phyloP scores from a whole-genome alignment of 1,140 invertebrate genomes.

The Saccostrea glomerata region DNA sequence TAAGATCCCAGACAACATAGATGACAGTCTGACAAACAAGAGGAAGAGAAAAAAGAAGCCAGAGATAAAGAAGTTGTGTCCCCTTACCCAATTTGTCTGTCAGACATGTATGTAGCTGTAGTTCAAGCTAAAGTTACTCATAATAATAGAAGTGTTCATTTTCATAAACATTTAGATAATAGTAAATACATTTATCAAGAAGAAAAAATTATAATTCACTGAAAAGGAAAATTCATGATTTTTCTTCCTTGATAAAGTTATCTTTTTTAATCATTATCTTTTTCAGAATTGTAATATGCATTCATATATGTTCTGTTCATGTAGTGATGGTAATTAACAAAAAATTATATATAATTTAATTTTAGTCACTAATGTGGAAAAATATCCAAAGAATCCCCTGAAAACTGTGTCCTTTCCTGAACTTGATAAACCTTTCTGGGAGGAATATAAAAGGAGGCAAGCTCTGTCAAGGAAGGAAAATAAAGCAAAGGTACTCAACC shows the following conservation, averaged over 20 bases:
- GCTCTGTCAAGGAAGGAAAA: slow-evolving; percentile 12
- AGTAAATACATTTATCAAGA: too few relatives aligned
- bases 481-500: slow-evolving; percentile 10
- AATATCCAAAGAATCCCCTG: slow-evolving; percentile 71
- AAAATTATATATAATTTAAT: too few relatives aligned
- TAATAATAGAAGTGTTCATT: too few relatives aligned
- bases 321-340: too few relatives aligned
- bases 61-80: slow-evolving; percentile 40
- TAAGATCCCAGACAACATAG: slow-evolving; percentile 60
- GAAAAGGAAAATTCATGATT: too few relatives aligned
- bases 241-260: too few relatives aligned
- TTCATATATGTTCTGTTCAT: too few relatives aligned
- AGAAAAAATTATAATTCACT: too few relatives aligned
- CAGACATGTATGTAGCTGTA: slow-evolving; percentile 57
- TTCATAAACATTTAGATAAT: too few relatives aligned
- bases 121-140: too few relatives aligned
- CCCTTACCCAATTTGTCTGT: slow-evolving; percentile 57
- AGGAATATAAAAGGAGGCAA: slow-evolving; percentile 64
- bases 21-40: slow-evolving; percentile 59
- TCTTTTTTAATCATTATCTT: too few relatives aligned
- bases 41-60: slow-evolving; percentile 62
- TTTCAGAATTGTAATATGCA: too few relatives aligned
- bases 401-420: slow-evolving; percentile 64
- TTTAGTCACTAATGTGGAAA: slow-evolving; percentile 44
- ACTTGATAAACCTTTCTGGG: slow-evolving; percentile 72